A percentile compares a stretch with the other conserved stretches of the same genome.
phyloP scores from a whole-genome alignment of 2,888 invertebrate species.

The Drosophila mettleri region DNA sequence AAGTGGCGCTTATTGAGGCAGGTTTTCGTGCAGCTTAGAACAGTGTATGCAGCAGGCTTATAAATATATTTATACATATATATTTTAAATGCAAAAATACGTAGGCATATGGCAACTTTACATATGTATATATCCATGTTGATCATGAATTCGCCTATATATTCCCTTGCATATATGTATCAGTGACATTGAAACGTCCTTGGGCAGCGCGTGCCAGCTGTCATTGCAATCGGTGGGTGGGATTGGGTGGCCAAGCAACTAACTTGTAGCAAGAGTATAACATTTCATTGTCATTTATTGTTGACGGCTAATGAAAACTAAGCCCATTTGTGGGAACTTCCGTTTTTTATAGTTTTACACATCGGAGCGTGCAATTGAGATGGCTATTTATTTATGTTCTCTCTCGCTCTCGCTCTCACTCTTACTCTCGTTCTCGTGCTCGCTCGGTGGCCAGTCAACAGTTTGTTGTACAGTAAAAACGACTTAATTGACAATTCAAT shows the following conservation, averaged over 20 bases:
- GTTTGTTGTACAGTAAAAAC: constrained; percentile 36
- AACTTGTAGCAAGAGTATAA: constrained; percentile 31
- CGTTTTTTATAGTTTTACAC: constrained; percentile 48
- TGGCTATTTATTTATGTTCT: constrained; percentile 9
- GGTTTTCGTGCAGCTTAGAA: constrained; percentile 51
- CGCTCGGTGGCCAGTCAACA: constrained; percentile 46
- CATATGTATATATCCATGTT: constrained; percentile 2
- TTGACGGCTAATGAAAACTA: constrained; percentile 31
- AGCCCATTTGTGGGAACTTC: constrained; percentile 51
- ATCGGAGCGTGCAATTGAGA: constrained; percentile 25
- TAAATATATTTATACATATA: constrained; percentile 6
- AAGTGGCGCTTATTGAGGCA: constrained; percentile 44
- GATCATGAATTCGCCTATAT: constrained; percentile 14
- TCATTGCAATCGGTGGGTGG: constrained; percentile 44
- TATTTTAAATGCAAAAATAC: constrained; percentile 14
- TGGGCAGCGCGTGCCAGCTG: constrained; percentile 62
- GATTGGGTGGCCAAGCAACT: constrained; percentile 5
- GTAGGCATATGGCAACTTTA: background rate
- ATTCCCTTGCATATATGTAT: constrained; percentile 8
- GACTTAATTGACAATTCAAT: constrained; percentile 70
- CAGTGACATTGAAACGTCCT: constrained; percentile 77
- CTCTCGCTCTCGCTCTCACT: constrained; percentile 6
- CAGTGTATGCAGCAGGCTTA: constrained; percentile 20
- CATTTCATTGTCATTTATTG: constrained; percentile 60
- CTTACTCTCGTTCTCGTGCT: constrained; percentile 7